Conservation (phyloP, 2,888 invertebrate species). For the Stramonita haemastoma region DNA sequence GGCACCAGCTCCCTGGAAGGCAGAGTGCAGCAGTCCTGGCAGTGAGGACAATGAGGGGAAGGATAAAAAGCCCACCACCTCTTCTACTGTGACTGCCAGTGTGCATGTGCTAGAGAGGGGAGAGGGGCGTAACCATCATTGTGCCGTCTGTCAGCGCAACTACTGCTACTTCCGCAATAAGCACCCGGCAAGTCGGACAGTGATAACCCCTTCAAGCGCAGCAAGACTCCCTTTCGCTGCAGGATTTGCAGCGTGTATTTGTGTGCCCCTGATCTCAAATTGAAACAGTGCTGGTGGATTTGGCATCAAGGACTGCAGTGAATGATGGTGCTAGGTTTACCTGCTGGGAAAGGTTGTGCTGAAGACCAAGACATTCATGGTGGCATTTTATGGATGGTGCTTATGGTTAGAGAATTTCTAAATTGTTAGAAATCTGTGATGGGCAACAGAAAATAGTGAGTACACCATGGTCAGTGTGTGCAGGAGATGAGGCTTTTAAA, state of each 20-base stretch:
- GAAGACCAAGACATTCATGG: neutral
- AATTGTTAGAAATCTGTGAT: no score
- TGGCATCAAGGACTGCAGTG: conserved; percentile 29
- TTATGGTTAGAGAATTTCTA: no score
- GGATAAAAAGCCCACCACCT: neutral
- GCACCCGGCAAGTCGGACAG: conserved; percentile 22
- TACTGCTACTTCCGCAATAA: conserved; percentile 6
- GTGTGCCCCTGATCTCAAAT: conserved; percentile 20
- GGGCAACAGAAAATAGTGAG: no score
- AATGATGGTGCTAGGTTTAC: no score
- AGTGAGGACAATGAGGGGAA: neutral
- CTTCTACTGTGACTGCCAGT: neutral
- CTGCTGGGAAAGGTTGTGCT: neutral
- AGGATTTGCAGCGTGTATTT: conserved; percentile 26
- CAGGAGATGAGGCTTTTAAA: no score
- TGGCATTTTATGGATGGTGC: no score
- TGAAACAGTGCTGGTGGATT: conserved; percentile 33
- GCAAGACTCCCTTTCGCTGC: conserved; percentile 35
- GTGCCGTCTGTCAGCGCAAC: conserved; percentile 27
- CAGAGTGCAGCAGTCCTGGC: neutral
- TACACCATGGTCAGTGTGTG: no score
- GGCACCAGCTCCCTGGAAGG: neutral
- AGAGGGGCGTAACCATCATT: conserved; percentile 28
- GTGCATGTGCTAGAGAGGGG: conserved; percentile 23
- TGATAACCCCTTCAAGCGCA: conserved; percentile 30